These are phyloP conservation scores for Pyrgilauda ruficollis DNA, from an alignment of 2,113 vertebrate species.

Conservation along the genomic window DNA sequence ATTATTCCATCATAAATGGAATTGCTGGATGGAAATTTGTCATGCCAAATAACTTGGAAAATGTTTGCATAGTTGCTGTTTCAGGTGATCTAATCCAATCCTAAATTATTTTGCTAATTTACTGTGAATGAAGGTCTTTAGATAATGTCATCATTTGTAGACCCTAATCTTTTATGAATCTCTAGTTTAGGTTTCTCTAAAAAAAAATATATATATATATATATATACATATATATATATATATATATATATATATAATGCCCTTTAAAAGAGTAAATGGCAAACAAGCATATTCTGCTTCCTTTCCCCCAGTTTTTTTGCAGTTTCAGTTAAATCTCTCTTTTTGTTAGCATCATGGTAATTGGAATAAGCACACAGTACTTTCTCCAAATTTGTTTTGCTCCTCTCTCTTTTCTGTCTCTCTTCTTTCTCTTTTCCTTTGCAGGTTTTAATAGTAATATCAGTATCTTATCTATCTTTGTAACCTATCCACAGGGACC, in stretches of 20 bases:
- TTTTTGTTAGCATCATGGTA: neutral
- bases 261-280: neutral
- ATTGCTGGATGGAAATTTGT: neutral
- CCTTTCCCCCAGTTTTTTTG: neutral
- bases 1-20: neutral
- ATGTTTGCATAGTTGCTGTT: neutral
- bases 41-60: neutral
- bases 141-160: neutral
- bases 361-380: neutral
- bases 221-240: too few species aligned
- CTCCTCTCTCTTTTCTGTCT: neutral
- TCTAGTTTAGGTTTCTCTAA: neutral
- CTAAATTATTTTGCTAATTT: neutral
- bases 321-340: neutral
- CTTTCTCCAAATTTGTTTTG: neutral
- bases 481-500: neutral
- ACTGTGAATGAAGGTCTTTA: neutral
- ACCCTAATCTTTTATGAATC: neutral
- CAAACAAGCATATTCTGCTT: neutral
- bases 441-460: neutral
- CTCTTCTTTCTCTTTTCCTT: neutral
- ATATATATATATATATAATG: too few species aligned
- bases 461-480: neutral
- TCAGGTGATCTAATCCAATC: neutral
- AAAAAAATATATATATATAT: neutral